These are phyloP conservation scores for Drosophila suzukii DNA, from an alignment of 1,140 invertebrate genomes.

Conservation along the genomic window DNA sequence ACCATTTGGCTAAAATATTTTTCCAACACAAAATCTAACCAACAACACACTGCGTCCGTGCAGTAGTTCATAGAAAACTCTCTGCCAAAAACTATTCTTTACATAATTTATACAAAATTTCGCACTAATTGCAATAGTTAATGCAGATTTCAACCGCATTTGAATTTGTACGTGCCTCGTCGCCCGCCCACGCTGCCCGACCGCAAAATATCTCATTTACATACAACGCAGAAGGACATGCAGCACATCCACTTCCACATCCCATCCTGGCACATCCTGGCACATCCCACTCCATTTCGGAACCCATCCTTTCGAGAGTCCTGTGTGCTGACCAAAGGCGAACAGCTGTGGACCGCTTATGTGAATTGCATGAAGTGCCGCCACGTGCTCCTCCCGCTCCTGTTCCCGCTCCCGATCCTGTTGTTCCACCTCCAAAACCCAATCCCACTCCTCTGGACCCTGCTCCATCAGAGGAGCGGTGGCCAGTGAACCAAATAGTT, in stretches of 20 bases:
- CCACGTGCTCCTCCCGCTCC: constrained; percentile 28
- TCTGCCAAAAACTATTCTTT: constrained; percentile 78
- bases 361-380: constrained; percentile 77
- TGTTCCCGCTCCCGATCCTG: not conserved
- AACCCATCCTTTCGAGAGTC: constrained; percentile 1
- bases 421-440: not conserved
- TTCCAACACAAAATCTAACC: constrained; percentile 39
- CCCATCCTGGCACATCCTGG: too few relatives aligned
- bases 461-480: constrained; percentile 20
- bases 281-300: too few relatives aligned
- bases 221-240: constrained; percentile 58
- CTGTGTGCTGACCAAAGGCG: constrained; percentile 48
- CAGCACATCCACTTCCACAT: not conserved
- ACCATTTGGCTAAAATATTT: constrained; percentile 49
- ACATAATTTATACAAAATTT: constrained; percentile 81
- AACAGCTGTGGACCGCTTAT: constrained; percentile 70
- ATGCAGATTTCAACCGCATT: constrained; percentile 81
- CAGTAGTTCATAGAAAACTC: constrained; percentile 70
- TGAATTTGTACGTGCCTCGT: constrained; percentile 68
- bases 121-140: constrained; percentile 82
- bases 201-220: constrained; percentile 80
- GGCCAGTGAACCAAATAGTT: constrained; percentile 57
- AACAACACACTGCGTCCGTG: constrained; percentile 29
- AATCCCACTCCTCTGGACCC: not conserved
- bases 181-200: constrained; percentile 26